A percentile compares a stretch with the other conserved stretches of the same genome.
phyloP scores from a whole-genome alignment of 2,113 vertebrate genomes.

The Cyprinodon variegatus region DNA sequence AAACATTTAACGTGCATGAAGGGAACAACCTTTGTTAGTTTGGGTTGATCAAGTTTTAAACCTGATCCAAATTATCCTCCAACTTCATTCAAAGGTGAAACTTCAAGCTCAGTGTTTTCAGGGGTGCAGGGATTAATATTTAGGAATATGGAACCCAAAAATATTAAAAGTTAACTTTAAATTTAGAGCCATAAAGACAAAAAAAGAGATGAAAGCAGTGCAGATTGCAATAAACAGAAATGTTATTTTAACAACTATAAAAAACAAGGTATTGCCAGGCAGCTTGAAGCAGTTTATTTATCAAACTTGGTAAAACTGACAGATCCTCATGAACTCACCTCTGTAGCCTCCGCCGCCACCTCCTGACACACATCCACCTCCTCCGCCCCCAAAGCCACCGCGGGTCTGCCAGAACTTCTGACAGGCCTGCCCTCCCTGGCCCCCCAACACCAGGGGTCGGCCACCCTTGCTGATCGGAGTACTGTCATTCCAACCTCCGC shows the following conservation, averaged over 20 bases:
- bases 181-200: neutral
- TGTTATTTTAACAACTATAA: neutral
- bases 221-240: neutral
- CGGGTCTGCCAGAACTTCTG: slow-evolving; percentile 94
- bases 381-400: slow-evolving; percentile 96
- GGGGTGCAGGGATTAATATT: neutral
- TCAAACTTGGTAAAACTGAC: neutral
- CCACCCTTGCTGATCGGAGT: slow-evolving; percentile 89
- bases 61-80: no score
- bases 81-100: neutral
- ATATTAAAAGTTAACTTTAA: neutral
- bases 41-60: no score
- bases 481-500: slow-evolving; percentile 95
- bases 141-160: neutral
- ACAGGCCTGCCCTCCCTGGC: slow-evolving; percentile 94
- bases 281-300: slow-evolving; percentile 11
- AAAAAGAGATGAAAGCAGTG: neutral
- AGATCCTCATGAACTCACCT: slow-evolving; percentile 80
- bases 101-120: neutral
- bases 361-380: slow-evolving; percentile 94
- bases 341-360: slow-evolving; percentile 98
- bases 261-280: neutral
- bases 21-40: no score
- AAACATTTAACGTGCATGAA: no score
- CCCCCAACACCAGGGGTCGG: slow-evolving; percentile 91